phyloP scores from a whole-genome alignment of 2,888 invertebrate genomes.

The Proisotoma minuta region DNA sequence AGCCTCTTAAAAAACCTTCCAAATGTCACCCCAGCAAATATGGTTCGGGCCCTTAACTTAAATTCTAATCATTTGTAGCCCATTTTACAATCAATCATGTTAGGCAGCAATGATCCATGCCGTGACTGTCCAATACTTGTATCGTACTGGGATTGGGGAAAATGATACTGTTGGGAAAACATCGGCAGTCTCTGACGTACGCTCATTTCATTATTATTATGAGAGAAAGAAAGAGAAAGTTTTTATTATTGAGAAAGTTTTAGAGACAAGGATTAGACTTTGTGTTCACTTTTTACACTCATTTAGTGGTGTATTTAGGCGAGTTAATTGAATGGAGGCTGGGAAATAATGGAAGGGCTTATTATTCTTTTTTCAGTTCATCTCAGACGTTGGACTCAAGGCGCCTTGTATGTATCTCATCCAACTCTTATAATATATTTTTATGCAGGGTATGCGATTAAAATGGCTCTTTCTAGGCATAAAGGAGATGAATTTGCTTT shows the following conservation, averaged over 20 bases:
- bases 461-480: constrained; percentile 47
- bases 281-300: too few species aligned
- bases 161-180: constrained; percentile 47
- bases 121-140: constrained; percentile 40
- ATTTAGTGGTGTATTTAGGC: too few species aligned
- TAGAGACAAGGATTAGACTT: too few species aligned
- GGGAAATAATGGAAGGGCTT: too few species aligned
- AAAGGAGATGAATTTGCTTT: constrained; percentile 48
- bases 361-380: constrained; percentile 48
- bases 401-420: constrained; percentile 48
- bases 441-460: neutral
- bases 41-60: constrained; percentile 4
- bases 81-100: neutral
- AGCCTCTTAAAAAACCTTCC: constrained; percentile 46
- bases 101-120: constrained; percentile 46
- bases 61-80: neutral
- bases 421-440: neutral
- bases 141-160: constrained; percentile 42
- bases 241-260: too few species aligned
- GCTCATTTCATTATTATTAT: constrained; percentile 11
- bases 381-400: constrained; percentile 50
- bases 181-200: constrained; percentile 47
- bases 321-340: too few species aligned
- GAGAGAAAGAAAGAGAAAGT: neutral
- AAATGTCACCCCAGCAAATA: constrained; percentile 46